phyloP scores from a whole-genome alignment of 2,888 invertebrate genomes.

The Heteromyza rotundicornis region DNA sequence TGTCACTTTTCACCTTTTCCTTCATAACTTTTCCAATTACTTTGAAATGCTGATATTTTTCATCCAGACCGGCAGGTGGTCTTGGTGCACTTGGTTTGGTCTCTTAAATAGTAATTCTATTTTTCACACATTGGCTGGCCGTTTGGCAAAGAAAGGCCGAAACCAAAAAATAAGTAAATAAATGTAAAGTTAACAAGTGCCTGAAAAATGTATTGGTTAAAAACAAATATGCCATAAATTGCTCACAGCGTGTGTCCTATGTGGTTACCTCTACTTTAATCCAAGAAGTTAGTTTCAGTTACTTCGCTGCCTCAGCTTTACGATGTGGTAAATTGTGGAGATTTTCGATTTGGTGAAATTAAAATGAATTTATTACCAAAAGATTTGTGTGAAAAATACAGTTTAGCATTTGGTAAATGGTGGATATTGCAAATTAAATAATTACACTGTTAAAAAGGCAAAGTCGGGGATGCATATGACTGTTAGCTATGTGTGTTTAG shows the following conservation, averaged over 20 bases:
- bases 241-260: constrained; percentile 46
- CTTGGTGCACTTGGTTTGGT: constrained; percentile 44
- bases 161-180: constrained; percentile 34
- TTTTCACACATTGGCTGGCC: constrained; percentile 49
- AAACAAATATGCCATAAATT: constrained; percentile 54
- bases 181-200: constrained; percentile 11
- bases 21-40: constrained; percentile 10
- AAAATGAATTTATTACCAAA: too few species aligned
- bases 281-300: neutral
- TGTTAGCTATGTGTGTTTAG: too few species aligned
- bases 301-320: neutral
- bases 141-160: constrained; percentile 32
- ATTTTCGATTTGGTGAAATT: too few species aligned
- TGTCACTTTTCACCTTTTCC: constrained; percentile 1
- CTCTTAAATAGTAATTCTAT: too few species aligned
- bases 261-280: neutral
- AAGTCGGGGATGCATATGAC: too few species aligned
- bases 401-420: too few species aligned
- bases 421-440: too few species aligned
- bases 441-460: too few species aligned
- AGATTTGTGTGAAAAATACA: too few species aligned
- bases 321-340: neutral
- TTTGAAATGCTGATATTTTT: constrained; percentile 24
- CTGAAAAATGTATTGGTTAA: constrained; percentile 31
- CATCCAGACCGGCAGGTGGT: constrained; percentile 41